A percentile compares a stretch with the other conserved stretches of the same genome.
Evolutionary conservation across 2,797 vertebrate species (phyloP).

Genomic region (Heterohyrax brucei): DNA sequence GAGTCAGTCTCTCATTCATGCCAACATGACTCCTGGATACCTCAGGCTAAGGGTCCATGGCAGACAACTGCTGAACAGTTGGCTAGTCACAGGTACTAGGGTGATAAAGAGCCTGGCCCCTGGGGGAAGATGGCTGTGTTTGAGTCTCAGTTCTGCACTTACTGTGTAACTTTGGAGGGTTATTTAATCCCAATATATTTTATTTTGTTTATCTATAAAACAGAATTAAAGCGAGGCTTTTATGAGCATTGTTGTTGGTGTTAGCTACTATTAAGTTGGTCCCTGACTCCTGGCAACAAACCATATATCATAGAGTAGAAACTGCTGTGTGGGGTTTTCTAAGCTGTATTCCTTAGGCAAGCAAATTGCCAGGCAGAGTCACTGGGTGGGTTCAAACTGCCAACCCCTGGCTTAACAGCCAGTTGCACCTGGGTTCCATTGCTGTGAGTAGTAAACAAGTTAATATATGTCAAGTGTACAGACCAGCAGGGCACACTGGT

Average conservation of each 20-base stretch:
- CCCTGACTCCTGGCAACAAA: background rate
- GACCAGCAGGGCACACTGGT: background rate
- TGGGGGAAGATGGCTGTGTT: too few species aligned
- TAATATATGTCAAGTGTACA: background rate
- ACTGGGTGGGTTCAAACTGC: background rate
- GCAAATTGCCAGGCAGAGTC: background rate
- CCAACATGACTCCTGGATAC: too few species aligned
- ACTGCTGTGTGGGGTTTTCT: too few species aligned
- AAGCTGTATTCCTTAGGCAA: background rate
- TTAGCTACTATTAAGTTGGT: too few species aligned
- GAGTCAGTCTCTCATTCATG: background rate
- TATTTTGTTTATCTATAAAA: background rate
- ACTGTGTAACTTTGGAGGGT: background rate
- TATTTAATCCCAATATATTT: background rate
- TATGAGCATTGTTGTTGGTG: background rate
- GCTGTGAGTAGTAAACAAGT: background rate
- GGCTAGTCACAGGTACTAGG: accelerated
- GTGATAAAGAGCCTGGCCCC: accelerated
- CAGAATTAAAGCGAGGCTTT: background rate
- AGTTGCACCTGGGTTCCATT: background rate
- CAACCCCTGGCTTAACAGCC: background rate
- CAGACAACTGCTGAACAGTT: background rate
- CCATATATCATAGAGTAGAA: background rate
- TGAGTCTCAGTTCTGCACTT: background rate
- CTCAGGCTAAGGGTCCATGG: background rate